Conservation (phyloP, 92 coral and sea anemone species). For the Heliopora coerulea region DNA sequence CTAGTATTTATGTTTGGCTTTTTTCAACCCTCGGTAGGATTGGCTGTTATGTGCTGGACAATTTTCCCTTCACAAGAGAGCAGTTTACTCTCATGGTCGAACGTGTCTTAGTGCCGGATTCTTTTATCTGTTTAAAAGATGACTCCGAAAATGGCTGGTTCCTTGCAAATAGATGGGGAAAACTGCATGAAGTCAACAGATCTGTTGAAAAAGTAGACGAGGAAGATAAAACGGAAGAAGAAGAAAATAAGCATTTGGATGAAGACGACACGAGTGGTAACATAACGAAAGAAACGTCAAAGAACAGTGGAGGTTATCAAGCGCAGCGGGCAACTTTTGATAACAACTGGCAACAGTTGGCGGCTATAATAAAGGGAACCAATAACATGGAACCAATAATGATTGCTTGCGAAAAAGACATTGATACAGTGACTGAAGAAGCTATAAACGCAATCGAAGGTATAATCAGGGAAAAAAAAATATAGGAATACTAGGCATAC, state of each 20-base stretch:
- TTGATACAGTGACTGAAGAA: constrained; percentile 48
- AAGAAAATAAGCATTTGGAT: constrained; percentile 21
- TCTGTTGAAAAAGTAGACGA: constrained; percentile 31
- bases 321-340: constrained; percentile 61
- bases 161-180: constrained; percentile 82
- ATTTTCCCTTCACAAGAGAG: constrained; percentile 88
- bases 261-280: constrained; percentile 38
- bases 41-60: constrained; percentile 84
- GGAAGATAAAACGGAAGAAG: constrained; percentile 42
- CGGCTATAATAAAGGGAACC: constrained; percentile 81
- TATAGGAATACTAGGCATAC: not conserved
- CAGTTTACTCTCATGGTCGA: constrained; percentile 94
- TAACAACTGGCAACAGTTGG: constrained; percentile 73
- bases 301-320: constrained; percentile 73
- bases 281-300: constrained; percentile 41
- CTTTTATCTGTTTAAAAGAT: constrained; percentile 72
- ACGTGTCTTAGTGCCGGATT: constrained; percentile 79
- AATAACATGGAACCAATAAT: constrained; percentile 73
- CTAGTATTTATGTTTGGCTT: not conserved
- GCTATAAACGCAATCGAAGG: constrained; percentile 77
- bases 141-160: constrained; percentile 84
- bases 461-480: constrained; percentile 8
- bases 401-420: constrained; percentile 67
- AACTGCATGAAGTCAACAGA: constrained; percentile 45
- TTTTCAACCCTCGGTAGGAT: constrained; percentile 43